phyloP scores from a whole-genome alignment of 2,888 invertebrate species.

The Sinhomidia bicolor region DNA sequence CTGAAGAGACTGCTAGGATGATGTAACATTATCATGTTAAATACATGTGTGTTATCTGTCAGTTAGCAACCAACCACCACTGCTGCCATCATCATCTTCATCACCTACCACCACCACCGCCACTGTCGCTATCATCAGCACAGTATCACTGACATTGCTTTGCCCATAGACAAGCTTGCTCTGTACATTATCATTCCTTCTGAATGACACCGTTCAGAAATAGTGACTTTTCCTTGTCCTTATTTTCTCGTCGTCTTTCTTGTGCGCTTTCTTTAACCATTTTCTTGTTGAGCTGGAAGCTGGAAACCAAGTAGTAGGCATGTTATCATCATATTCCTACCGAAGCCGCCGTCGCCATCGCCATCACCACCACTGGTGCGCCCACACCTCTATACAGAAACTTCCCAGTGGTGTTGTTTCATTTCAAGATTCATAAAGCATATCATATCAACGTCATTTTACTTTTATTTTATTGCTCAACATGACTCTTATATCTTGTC shows the following conservation, averaged over 20 bases:
- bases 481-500: not conserved
- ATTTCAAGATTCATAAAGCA: slow-evolving; percentile 30
- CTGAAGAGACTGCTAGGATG: not conserved
- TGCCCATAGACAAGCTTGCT: not conserved
- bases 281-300: no score
- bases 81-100: no score
- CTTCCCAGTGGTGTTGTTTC: slow-evolving; percentile 7
- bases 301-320: no score
- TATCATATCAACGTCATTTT: slow-evolving; percentile 39
- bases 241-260: not conserved
- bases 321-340: no score
- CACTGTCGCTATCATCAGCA: not conserved
- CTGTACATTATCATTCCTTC: not conserved
- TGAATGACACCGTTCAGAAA: not conserved
- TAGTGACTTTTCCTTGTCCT: slow-evolving; percentile 9
- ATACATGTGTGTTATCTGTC: no score
- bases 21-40: not conserved
- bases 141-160: no score
- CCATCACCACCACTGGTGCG: no score
- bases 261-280: not conserved
- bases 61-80: no score
- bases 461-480: slow-evolving; percentile 19
- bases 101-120: not conserved
- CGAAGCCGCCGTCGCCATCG: no score
- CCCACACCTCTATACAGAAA: not conserved